Base-by-base conservation (phyloP, 2,113 vertebrate genomes). In the Gavia stellata region DNA sequence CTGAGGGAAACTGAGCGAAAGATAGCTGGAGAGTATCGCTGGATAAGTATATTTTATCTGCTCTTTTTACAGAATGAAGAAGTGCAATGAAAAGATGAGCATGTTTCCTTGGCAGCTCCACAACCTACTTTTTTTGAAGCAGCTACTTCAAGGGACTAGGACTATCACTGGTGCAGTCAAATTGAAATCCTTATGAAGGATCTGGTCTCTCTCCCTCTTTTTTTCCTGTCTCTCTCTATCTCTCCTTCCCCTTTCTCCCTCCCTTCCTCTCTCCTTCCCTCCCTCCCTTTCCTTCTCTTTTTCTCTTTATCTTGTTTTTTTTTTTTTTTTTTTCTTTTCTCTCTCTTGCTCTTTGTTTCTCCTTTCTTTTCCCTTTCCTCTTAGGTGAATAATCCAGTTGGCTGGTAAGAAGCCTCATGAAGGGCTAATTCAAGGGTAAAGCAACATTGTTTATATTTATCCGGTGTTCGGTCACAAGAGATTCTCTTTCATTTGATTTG, bases 401-500 rank as follows among this genome's bases (percentile, higher is more conserved):
- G 28, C 42, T 91, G 40, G 20, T 66, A 90, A 92, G 83, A 79
- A 94, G 20, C 33, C 47, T 87, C 42, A 50, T 2, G 10, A 90
- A 97, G 82, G 65, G 28, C 62, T 94, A 94, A 95, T 87, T 85
- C 50, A 95, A 91, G 67, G 80, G 44, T 92, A 96, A 95, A 58
- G 18, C 53, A 82, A 88, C 53, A 33, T 33, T 79, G 50, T 93
- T 93, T 81, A 15, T 90, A 94, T 96, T 96, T 97, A 90, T 88
- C 83, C 20, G 17, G 72, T 88, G 63, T 94, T 94, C 96, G 80
- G 81, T 92, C 95, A 96, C 79, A 92, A 81, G 90, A 88, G 90
- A 91, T 92, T 96, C 88, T 94, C 73, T 95, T 98, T 97, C 52
- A 90, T 97, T 98, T 96, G 8, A 47, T 96, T 95, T 96, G 85